Conservation (phyloP, 1,140 invertebrate species). For the Rhyzopertha dominica region DNA sequence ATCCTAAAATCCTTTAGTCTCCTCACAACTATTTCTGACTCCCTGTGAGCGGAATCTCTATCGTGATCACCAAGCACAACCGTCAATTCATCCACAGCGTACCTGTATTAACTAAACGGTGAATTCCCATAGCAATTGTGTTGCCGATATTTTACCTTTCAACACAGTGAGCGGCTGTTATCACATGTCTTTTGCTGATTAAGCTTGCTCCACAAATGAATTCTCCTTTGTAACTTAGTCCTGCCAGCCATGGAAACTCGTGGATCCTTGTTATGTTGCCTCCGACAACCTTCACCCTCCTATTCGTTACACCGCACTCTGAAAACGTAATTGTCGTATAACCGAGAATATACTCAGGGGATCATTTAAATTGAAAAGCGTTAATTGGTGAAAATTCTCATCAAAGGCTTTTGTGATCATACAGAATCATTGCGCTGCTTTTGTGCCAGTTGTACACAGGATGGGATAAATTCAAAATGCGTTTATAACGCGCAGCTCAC, state of each 20-base stretch:
- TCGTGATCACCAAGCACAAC: slow-evolving; percentile 49
- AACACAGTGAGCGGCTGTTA: slow-evolving; percentile 60
- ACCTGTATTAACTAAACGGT: slow-evolving; percentile 39
- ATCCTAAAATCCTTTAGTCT: slow-evolving; percentile 46
- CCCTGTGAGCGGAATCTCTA: slow-evolving; percentile 33
- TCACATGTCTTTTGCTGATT: slow-evolving; percentile 54
- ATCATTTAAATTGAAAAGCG: slow-evolving; percentile 1
- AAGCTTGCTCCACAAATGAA: slow-evolving; percentile 73
- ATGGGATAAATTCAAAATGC: background rate
- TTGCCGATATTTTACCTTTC: slow-evolving; percentile 52
- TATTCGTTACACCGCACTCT: slow-evolving; percentile 65
- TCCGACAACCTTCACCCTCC: slow-evolving; percentile 65
- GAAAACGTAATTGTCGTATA: slow-evolving; percentile 18
- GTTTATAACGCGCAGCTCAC: background rate
- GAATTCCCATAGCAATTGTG: too few relatives aligned
- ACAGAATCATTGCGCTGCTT: background rate
- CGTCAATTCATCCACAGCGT: slow-evolving; percentile 44
- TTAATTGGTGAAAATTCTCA: background rate
- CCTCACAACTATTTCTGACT: slow-evolving; percentile 31
- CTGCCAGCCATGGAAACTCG: slow-evolving; percentile 73
- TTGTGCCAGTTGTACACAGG: background rate
- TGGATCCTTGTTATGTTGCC: slow-evolving; percentile 60
- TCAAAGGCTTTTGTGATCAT: background rate
- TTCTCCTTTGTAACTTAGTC: slow-evolving; percentile 57
- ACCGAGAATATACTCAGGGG: slow-evolving; percentile 3